phyloP scores from a whole-genome alignment of 2,113 vertebrate species.

The Ageneiosus marmoratus region DNA sequence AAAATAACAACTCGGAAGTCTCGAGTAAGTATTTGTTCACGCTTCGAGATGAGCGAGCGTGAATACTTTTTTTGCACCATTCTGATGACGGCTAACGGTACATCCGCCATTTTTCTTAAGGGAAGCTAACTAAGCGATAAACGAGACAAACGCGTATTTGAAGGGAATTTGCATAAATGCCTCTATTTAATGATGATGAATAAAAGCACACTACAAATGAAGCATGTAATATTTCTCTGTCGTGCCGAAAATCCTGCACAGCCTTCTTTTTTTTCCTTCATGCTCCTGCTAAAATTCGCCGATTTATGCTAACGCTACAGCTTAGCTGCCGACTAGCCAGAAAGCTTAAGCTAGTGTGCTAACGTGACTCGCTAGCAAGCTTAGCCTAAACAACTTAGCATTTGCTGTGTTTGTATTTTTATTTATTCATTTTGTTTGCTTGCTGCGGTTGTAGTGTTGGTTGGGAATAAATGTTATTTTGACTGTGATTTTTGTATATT shows the following conservation, averaged over 20 bases:
- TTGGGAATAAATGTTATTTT: too few species aligned
- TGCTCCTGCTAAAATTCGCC: not conserved
- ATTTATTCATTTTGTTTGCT: not conserved
- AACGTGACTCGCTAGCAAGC: constrained; percentile 4
- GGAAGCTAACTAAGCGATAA: constrained; percentile 49
- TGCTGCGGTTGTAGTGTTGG: too few species aligned
- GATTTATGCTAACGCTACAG: constrained; percentile 23
- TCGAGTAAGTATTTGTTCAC: constrained; percentile 60
- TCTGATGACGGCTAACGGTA: constrained; percentile 58
- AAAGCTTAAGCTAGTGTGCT: constrained; percentile 27
- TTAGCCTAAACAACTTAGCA: constrained; percentile 6
- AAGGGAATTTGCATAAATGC: constrained; percentile 9
- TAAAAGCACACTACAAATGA: constrained; percentile 43
- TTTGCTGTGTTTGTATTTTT: not conserved
- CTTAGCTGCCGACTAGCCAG: constrained; percentile 16
- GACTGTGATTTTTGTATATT: too few species aligned
- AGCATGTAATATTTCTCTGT: constrained; percentile 37
- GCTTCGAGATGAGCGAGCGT: constrained; percentile 34
- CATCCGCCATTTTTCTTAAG: constrained; percentile 65
- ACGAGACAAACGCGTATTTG: not conserved
- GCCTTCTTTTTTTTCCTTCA: not conserved
- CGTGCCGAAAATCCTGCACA: constrained; percentile 19
- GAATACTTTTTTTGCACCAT: constrained; percentile 46
- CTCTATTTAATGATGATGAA: constrained; percentile 4
- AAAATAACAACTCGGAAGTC: constrained; percentile 55